These are phyloP conservation scores for Drymonia ruficornis DNA, from an alignment of 2,888 invertebrate genomes.

Conservation along the genomic window DNA sequence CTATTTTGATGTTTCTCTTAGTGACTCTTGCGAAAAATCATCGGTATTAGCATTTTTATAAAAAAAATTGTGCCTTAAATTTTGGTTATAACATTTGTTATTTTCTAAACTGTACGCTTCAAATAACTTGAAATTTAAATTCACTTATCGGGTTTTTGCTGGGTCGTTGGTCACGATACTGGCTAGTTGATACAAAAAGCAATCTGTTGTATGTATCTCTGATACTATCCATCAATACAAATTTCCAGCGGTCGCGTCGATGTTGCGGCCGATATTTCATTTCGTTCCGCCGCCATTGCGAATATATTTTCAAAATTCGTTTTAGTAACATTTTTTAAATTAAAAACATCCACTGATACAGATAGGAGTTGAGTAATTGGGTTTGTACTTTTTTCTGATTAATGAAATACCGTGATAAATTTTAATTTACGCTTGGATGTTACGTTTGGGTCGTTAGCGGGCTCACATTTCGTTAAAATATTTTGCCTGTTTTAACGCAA, in stretches of 20 bases:
- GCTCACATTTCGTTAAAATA: conserved; percentile 6
- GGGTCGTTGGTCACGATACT: conserved; percentile 12
- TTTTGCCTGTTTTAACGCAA: conserved; percentile 22
- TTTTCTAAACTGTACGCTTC: conserved; percentile 2
- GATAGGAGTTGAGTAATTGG: conserved; percentile 29
- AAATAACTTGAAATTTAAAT: conserved; percentile 28
- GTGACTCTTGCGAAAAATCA: no score
- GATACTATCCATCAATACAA: conserved; percentile 39
- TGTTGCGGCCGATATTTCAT: conserved; percentile 44
- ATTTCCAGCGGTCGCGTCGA: conserved; percentile 32
- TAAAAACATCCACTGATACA: conserved; percentile 36
- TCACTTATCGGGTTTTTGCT: conserved; percentile 16
- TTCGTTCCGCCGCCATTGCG: conserved; percentile 32
- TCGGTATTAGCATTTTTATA: no score
- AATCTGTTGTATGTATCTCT: conserved; percentile 35
- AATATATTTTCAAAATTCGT: conserved; percentile 34
- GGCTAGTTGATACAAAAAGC: conserved; percentile 34
- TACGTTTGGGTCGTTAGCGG: background rate
- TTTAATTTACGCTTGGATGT: conserved; percentile 1
- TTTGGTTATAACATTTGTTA: conserved; percentile 1
- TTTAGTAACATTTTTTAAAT: conserved; percentile 40
- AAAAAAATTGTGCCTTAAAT: no score
- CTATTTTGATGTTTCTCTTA: no score
- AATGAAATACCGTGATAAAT: conserved; percentile 3
- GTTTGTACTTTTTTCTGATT: conserved; percentile 13